Conservation (phyloP, 2,797 vertebrate genomes). For the Sarcophilus harrisii region DNA sequence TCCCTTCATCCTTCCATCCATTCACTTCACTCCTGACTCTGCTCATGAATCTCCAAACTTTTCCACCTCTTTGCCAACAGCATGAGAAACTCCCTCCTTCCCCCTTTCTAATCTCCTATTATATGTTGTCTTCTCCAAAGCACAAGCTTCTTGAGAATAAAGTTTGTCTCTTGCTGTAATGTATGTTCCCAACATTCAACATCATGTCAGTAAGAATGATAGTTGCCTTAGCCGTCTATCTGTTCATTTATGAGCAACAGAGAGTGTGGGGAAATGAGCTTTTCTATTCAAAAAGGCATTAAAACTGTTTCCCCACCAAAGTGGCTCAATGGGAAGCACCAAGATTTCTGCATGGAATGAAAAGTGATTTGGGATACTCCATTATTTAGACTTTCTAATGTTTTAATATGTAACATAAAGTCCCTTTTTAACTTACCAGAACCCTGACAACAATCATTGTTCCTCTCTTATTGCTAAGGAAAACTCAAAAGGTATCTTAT, state of each 20-base stretch:
- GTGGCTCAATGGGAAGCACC: constrained; percentile 37
- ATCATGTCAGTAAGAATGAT: neutral
- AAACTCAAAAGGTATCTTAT: neutral
- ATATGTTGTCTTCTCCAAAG: neutral
- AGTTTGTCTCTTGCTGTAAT: neutral
- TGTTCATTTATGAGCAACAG: neutral
- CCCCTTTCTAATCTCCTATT: neutral
- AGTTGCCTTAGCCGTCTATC: neutral
- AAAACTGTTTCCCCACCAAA: constrained; percentile 44
- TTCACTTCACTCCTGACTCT: neutral
- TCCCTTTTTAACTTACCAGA: constrained; percentile 14
- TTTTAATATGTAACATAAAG: constrained; percentile 36
- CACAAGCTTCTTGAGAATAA: neutral
- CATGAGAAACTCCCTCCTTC: neutral
- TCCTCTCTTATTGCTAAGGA: neutral
- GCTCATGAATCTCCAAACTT: neutral
- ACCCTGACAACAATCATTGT: neutral
- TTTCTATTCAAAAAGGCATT: constrained; percentile 43
- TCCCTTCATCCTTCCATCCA: too few relatives aligned
- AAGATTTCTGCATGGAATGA: constrained; percentile 38
- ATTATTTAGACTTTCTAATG: neutral
- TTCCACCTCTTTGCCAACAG: neutral
- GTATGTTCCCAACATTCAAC: neutral
- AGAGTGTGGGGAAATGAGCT: neutral
- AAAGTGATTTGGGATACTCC: constrained; percentile 42